Percentiles rank a stretch among this genome's conserved stretches.
Evolutionary conservation across 2,888 invertebrate species (phyloP).

Genomic region (Sinodicranocentrus sp.): DNA sequence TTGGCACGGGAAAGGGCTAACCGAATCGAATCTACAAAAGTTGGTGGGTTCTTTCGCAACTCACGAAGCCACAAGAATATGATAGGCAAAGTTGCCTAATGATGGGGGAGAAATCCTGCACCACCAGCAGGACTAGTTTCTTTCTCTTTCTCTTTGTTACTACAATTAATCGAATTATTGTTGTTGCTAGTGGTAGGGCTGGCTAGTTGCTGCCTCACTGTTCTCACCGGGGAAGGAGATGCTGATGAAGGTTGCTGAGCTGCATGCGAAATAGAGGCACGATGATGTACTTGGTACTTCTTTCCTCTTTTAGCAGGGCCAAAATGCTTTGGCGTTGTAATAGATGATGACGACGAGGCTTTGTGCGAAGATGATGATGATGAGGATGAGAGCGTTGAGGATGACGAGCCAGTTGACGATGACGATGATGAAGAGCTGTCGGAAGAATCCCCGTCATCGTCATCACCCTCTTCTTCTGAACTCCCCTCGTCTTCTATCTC

Average conservation of each 20-base stretch:
- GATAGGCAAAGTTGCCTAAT: no score
- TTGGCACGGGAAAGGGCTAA: no score
- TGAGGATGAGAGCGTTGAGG: slow-evolving; percentile 14
- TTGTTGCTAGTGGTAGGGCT: slow-evolving; percentile 17
- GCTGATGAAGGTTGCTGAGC: not conserved
- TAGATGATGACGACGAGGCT: slow-evolving; percentile 48
- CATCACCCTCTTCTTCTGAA: slow-evolving; percentile 38
- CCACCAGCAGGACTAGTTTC: not conserved
- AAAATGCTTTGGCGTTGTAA: slow-evolving; percentile 54
- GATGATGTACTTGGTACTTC: not conserved
- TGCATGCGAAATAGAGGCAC: not conserved
- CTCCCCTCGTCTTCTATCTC: slow-evolving; percentile 55
- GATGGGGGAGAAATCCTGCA: not conserved
- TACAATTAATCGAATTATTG: slow-evolving; percentile 47
- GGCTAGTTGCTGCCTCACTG: slow-evolving; percentile 17
- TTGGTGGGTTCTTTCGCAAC: no score
- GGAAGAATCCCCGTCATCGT: slow-evolving; percentile 53
- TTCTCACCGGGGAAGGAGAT: not conserved
- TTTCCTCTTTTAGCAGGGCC: slow-evolving; percentile 19
- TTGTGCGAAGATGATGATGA: slow-evolving; percentile 23
- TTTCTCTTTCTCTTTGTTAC: slow-evolving; percentile 57
- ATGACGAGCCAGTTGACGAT: slow-evolving; percentile 31
- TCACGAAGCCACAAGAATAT: no score
- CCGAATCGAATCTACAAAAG: no score
- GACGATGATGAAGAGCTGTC: slow-evolving; percentile 59